Base-by-base conservation (phyloP, 2,888 invertebrate genomes). In the Himalopsyche japonica region DNA sequence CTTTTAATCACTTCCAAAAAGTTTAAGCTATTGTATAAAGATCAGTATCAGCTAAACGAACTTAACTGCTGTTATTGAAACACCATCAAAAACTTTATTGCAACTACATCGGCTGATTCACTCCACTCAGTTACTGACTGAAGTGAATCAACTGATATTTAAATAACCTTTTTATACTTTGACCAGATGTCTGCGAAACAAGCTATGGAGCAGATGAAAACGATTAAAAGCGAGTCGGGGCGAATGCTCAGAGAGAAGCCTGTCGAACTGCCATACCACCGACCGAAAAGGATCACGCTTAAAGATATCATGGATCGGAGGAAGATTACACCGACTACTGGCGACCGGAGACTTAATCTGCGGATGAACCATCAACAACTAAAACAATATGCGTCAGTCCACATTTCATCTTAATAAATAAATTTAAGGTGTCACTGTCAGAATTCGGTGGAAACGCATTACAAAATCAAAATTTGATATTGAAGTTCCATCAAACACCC, bases 171-270 rank as follows among this genome's bases (percentile, higher is more conserved):
- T 32, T 32, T 3, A 32, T 4, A 32, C 32, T 32, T 32, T 4
- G 32, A 32, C 15, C 88, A 95, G 94, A 94, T 94, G 90, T 94
- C 95, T 18, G 94, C 94, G 18, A 95, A 94, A 89, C 93, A 94
- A 89, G 95, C 95, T 43, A 92, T 94, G 88, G 93, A 95, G 88
- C 95, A 95, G 85, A 94, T 95, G 92, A 94, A 94, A 88, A 94
- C 95, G 88, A 96, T 98, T 86, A 95, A 95, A 88, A 96, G 97
- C 89, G 97, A 97, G 90, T 95, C 96, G 0, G 97, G 98, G 89
- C 92, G 97, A 82, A 93, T 97, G 91, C 89, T 96, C 12, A 92
- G 98, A 87, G 96, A 97, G 89, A 94, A 94, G 24, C 91, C 94
- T 84, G 92, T 97, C 12, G 94, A 94, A 64, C 91, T 98, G 49